Percentiles rank a stretch among this genome's conserved stretches.
Evolutionary conservation across 2,888 invertebrate species (phyloP).

Genomic region (Agrotis exclamationis): DNA sequence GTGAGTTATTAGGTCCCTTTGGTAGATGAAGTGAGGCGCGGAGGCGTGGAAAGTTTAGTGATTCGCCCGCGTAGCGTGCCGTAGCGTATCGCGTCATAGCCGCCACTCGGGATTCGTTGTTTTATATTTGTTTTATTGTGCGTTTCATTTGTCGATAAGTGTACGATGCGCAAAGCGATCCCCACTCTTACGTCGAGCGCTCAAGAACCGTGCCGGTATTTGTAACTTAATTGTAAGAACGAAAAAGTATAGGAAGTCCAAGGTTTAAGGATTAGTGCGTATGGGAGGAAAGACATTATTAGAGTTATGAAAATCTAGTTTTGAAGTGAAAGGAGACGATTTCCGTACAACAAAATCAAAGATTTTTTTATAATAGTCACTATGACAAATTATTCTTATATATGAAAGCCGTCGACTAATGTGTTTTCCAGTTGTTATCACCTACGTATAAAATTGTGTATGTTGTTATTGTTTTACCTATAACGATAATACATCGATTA

Average conservation of each 20-base stretch:
- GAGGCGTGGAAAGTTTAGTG: no score
- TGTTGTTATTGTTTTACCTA: constrained; percentile 34
- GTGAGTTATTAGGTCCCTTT: no score
- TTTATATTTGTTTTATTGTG: no score
- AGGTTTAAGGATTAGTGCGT: not conserved
- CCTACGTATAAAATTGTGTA: constrained; percentile 27
- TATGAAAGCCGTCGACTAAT: constrained; percentile 37
- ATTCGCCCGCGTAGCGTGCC: no score
- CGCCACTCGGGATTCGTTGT: no score
- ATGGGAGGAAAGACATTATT: not conserved
- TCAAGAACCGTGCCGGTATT: no score
- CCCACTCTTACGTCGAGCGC: no score
- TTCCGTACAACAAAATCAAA: constrained; percentile 22
- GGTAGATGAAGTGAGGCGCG: no score
- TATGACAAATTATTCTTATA: constrained; percentile 18
- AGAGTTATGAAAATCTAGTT: no score
- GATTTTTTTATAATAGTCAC: constrained; percentile 13
- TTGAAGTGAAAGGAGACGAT: constrained; percentile 15
- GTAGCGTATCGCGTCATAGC: no score
- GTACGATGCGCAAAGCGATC: no score
- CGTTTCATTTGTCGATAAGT: no score
- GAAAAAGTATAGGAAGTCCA: not conserved
- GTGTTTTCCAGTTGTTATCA: constrained; percentile 51
- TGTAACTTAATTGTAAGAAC: not conserved
- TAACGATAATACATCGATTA: constrained; percentile 55